A percentile compares a stretch with the other conserved stretches of the same genome.
Conservation (phyloP, 2,888 invertebrate genomes). For the Hermaeophaga mercurialis region DNA sequence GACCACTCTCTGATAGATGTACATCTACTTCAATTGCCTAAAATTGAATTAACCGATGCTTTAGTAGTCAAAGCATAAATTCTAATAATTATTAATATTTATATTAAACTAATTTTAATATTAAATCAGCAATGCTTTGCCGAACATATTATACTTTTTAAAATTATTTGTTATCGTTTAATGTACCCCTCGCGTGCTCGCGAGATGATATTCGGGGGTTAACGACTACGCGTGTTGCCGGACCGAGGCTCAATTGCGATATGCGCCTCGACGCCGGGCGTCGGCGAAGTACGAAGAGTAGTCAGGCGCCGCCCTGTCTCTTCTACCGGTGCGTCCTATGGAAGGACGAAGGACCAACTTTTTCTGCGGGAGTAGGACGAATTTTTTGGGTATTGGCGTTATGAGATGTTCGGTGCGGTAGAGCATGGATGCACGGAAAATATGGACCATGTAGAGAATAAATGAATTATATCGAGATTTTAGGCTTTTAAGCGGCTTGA, state of each 20-base stretch:
- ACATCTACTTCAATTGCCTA: no score
- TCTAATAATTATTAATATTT: no score
- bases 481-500: no score
- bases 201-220: constrained; percentile 5
- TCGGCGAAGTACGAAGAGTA: constrained; percentile 51
- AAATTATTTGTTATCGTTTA: no score
- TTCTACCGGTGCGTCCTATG: constrained; percentile 37
- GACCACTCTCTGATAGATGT: no score
- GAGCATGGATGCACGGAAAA: neutral
- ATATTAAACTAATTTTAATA: no score
- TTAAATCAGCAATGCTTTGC: no score
- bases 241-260: constrained; percentile 53
- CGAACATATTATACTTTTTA: no score
- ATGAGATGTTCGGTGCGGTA: neutral
- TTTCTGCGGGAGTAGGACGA: constrained; percentile 4
- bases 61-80: no score
- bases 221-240: constrained; percentile 52
- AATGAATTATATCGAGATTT: no score
- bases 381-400: constrained; percentile 5
- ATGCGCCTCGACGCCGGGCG: constrained; percentile 48
- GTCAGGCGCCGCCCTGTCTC: constrained; percentile 54
- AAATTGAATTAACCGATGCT: no score
- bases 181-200: constrained; percentile 1
- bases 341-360: constrained; percentile 16
- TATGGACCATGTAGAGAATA: no score